These are phyloP conservation scores for Cheilosia urbana DNA, from an alignment of 2,888 invertebrate genomes.

Conservation along the genomic window DNA sequence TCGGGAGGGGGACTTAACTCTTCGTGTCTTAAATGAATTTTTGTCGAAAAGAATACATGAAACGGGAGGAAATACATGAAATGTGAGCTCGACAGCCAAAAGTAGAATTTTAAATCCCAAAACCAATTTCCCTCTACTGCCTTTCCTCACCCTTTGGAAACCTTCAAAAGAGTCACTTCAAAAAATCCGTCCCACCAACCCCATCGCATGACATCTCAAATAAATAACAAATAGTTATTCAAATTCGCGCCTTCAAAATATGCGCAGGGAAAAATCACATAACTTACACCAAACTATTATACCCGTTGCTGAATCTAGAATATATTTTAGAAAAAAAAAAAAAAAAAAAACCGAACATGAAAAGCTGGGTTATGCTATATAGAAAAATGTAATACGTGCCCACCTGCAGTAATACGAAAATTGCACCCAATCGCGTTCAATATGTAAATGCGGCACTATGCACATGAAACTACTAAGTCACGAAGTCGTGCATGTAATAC, in stretches of 20 bases:
- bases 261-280: not conserved
- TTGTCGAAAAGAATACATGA: too few species aligned
- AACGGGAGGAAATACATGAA: too few species aligned
- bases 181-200: too few species aligned
- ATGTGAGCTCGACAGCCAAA: too few species aligned
- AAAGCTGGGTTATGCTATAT: slow-evolving; percentile 39
- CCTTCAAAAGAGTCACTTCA: too few species aligned
- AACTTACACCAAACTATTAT: slow-evolving; percentile 36
- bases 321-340: not conserved
- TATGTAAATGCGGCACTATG: slow-evolving; percentile 66
- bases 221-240: slow-evolving; percentile 24
- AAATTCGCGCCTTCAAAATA: not conserved
- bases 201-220: not conserved
- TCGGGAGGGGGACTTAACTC: too few species aligned
- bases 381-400: slow-evolving; percentile 56
- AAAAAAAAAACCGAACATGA: slow-evolving; percentile 13
- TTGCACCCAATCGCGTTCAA: slow-evolving; percentile 71
- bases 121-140: too few species aligned
- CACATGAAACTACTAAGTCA: slow-evolving; percentile 68
- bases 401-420: slow-evolving; percentile 69
- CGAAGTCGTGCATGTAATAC: slow-evolving; percentile 68
- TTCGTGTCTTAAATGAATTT: too few species aligned
- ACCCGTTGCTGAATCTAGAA: slow-evolving; percentile 7
- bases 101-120: too few species aligned
- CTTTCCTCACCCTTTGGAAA: too few species aligned